Evolutionary conservation across 2,113 vertebrate genomes (phyloP).

Genomic region (Boulengeromyrus knoepffleri): DNA sequence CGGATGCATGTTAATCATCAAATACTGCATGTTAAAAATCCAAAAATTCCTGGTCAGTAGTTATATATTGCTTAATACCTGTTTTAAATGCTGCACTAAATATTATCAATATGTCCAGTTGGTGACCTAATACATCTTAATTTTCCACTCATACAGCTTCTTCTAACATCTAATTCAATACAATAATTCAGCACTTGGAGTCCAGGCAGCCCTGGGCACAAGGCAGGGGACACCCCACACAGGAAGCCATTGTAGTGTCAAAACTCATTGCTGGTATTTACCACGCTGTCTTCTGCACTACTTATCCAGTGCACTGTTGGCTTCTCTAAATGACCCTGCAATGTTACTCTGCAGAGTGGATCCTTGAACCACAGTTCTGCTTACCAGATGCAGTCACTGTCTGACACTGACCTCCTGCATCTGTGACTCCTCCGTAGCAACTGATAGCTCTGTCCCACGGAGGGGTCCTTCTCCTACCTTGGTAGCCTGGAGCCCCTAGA

Average conservation of each 20-base stretch:
- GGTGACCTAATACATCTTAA: background rate
- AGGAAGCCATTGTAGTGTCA: background rate
- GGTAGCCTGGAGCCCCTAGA: background rate
- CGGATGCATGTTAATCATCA: background rate
- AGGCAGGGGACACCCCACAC: background rate
- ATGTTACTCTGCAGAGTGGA: background rate
- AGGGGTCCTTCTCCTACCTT: background rate
- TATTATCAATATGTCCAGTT: background rate
- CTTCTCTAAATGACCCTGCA: background rate
- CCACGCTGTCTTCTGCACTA: background rate
- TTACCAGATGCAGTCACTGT: background rate
- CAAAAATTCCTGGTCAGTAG: background rate
- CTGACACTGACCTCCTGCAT: background rate
- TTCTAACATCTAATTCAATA: background rate
- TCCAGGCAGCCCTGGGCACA: background rate
- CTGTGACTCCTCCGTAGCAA: background rate
- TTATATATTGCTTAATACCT: background rate
- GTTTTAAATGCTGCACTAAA: background rate
- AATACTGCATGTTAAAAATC: background rate
- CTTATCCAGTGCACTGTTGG: background rate
- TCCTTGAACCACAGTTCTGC: background rate
- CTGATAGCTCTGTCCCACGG: background rate
- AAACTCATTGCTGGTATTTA: background rate
- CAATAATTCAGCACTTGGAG: background rate
- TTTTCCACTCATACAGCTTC: background rate